Base-by-base conservation (phyloP, 2,888 invertebrate genomes). In the Phymatocera aterrima region DNA sequence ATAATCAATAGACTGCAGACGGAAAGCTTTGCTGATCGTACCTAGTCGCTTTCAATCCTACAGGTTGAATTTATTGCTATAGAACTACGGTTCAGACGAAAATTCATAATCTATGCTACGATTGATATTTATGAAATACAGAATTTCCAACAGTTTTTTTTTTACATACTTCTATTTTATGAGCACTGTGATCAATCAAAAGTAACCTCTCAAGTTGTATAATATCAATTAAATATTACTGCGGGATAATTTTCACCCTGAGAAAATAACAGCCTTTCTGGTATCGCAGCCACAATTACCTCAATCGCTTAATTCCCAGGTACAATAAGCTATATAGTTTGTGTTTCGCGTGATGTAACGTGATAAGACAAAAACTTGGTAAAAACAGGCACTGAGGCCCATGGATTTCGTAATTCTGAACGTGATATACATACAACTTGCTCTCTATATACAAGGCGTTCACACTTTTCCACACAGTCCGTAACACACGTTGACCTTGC, bases 1-100 rank as follows among this genome's bases (percentile, higher is more conserved):
- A 72, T 54, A 72, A 72, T 72, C 72, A 72, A 72, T 72, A 72
- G 31, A 51, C 72, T 72, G 72, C 72, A 72, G 72, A 51, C 72
- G 51, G 31, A 51, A 37, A 18, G 72, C 31, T 72, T n/a, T n/a
- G n/a, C 61, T 21, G 61, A 68, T 72, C 72, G 31, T 72, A 34
- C 2, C 43, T 64, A 28, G n/a, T n/a, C n/a, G n/a, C n/a, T 15
- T 18, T n/a, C 51, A 34, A 72, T 72, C 51, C 72, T 54, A 72
- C 72, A 72, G 72, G 72, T 72, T 72, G 72, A 72, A 72, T 72
- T 31, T 34, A 18, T 21, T 21, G 68, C 46, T 12, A 46, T 46
- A 68, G 46, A 68, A 68, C 31, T 40, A 46, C 68, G 46, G 28
- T 34, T 15, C 43, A 68, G 68, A 21, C 46, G 46, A 28, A 68